Percentiles rank a stretch among this genome's conserved stretches.
phyloP scores from a whole-genome alignment of 2,113 vertebrate genomes.

The Urocolius indicus region DNA sequence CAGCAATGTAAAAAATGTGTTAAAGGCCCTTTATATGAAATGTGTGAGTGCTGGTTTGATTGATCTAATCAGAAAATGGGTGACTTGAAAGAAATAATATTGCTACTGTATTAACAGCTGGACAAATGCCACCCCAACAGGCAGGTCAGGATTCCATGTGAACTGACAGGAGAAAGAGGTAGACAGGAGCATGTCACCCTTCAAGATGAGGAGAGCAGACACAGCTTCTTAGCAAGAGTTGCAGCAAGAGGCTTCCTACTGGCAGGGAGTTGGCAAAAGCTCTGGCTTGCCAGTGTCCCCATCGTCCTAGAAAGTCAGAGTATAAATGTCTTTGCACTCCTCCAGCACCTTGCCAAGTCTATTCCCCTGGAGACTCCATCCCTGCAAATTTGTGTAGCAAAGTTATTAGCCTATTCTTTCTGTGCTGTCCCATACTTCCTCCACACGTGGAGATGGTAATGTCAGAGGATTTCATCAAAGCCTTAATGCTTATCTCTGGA shows the following conservation, averaged over 20 bases:
- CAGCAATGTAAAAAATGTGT: not conserved
- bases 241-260: not conserved
- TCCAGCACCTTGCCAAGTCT: not conserved
- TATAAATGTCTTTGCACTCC: not conserved
- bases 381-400: not conserved
- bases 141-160: not conserved
- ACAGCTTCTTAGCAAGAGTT: not conserved
- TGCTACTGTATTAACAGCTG: not conserved
- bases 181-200: not conserved
- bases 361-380: no score
- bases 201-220: not conserved
- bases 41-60: not conserved
- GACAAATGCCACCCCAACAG: not conserved
- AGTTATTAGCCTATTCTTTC: not conserved
- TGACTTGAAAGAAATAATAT: not conserved
- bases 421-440: not conserved
- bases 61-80: not conserved
- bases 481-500: not conserved
- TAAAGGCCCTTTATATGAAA: not conserved
- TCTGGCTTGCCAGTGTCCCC: not conserved
- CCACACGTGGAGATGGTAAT: accelerated
- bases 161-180: not conserved
- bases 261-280: not conserved
- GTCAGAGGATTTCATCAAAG: not conserved
- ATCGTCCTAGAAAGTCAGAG: not conserved